phyloP scores from a whole-genome alignment of 2,113 vertebrate genomes.

The Thamnaconus septentrionalis region DNA sequence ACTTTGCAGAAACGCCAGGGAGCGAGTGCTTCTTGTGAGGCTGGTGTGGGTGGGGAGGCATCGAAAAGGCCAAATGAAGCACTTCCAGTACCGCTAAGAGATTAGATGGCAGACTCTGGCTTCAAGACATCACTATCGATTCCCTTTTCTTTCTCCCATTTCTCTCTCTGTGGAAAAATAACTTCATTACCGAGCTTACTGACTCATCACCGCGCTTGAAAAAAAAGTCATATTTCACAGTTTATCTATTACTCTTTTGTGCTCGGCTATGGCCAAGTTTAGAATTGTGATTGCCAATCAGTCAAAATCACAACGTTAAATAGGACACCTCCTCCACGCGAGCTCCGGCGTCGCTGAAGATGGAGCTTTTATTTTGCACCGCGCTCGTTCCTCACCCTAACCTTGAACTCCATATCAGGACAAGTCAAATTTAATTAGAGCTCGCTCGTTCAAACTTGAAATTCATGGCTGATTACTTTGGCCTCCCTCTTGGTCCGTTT shows the following conservation, averaged over 20 bases:
- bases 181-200: slow-evolving; percentile 76
- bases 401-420: slow-evolving; percentile 55
- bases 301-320: neutral
- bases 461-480: slow-evolving; percentile 61
- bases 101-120: slow-evolving; percentile 74
- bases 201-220: slow-evolving; percentile 63
- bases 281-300: slow-evolving; percentile 4
- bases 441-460: slow-evolving; percentile 62
- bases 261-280: slow-evolving; percentile 7
- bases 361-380: slow-evolving; percentile 27
- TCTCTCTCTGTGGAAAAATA: slow-evolving; percentile 74
- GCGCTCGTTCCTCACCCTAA: slow-evolving; percentile 47
- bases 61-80: slow-evolving; percentile 76
- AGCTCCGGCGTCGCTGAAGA: neutral
- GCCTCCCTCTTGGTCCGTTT: slow-evolving; percentile 59
- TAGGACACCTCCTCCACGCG: slow-evolving; percentile 8
- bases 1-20: slow-evolving; percentile 59
- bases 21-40: slow-evolving; percentile 59
- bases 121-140: slow-evolving; percentile 78
- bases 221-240: slow-evolving; percentile 51
- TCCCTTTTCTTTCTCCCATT: slow-evolving; percentile 73
- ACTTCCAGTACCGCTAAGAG: slow-evolving; percentile 74
- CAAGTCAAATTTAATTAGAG: slow-evolving; percentile 70
- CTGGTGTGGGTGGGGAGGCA: slow-evolving; percentile 66
- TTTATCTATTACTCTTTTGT: slow-evolving; percentile 31